Base-by-base conservation (phyloP, 2,888 invertebrate species). In the Zeuzera pyrina region DNA sequence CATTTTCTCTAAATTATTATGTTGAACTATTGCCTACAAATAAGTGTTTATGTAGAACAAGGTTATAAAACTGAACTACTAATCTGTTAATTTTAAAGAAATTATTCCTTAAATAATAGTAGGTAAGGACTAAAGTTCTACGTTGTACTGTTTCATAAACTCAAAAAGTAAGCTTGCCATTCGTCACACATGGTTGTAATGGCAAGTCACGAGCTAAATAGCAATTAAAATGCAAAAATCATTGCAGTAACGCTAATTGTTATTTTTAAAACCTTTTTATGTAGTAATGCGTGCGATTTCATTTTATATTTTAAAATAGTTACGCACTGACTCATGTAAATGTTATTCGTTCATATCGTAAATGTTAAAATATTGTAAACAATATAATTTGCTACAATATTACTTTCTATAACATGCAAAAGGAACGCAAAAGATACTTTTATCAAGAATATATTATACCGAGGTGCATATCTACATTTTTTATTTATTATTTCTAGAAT, bases 21-120 rank as follows among this genome's bases (percentile, higher is more conserved):
- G 31, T 38, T 40, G 32, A 43, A 36, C 41, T 29, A 34, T 34
- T 29, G 35, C 28, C 42, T 41, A 34, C 36, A 39, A 41, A 42
- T 38, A 45, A 41, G 37, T 43, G 42, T 39, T 38, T 45, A 52
- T 51, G 42, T 51, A 35, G 57, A 50, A 50, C 58, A 48, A 60
- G 58, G 58, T 49, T 58, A 41, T 38, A 42, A 38, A 47, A 42
- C 45, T 44, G 42, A 45, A 39, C 35, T 21, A 26, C 19, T 19
- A 10, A 25, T 10, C 12, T 13, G 8, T 8, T 12, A 11, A 16
- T 7, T 16, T 21, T 11, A 22, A 24, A 29, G 15, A 11, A n/a
- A 11, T 11, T 24, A 12, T 12, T 12, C 31, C 26, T 38, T 25
- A 31, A 19, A n/a, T 24, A n/a, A 11, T 19, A 11, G 8, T n/a